Evolutionary conservation across 1,140 invertebrate species (phyloP), one percentile per base, ranked within the genome.

Genomic region (Monochamus saltuarius): DNA sequence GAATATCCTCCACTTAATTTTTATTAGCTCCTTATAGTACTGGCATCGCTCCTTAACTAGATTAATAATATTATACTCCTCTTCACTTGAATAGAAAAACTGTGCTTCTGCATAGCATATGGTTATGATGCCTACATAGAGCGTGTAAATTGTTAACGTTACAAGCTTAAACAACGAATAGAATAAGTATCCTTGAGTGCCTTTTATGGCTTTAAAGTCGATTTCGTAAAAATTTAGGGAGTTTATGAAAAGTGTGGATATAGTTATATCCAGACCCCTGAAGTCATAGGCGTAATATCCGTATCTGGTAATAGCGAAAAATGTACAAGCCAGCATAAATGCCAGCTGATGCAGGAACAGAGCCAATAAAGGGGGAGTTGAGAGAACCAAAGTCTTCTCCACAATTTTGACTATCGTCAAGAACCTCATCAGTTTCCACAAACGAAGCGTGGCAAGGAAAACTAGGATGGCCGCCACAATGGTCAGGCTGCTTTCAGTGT

Each of bases 401-500:
- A 61, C 59, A 2, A 67, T 51, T 52, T 61, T 60, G n/a, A 70
- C 56, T 17, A 68, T 64, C 2, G 62, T 38, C 19, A 63, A 45
- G 53, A 68, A 68, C 37, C 66, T 59, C 11, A 68, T 40, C 39
- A 70, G 16, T 36, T 70, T 70, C 68, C 68, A 70, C 10, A 70
- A 16, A 6, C 68, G 51, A 8, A 70, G 37, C 6, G 68, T 70
- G 4, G 68, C 59, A 9, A 68, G 36, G 52, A 64, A 66, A n/a
- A 70, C 62, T 34, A 70, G 50, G 19, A 39, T 42, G 4, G 61
- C 64, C 11, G 61, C 59, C 2, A 70, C 47, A 0, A 54, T n/a
- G 7, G 59, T 62, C 9, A 70, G 55, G 22, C 42, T 39, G 13
- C 46, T 45, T 40, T 68, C 64, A 1, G 55, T 60, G 11, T 38